Evolutionary conservation across 2,888 invertebrate genomes (phyloP).

Genomic region (Lamproptera curius): DNA sequence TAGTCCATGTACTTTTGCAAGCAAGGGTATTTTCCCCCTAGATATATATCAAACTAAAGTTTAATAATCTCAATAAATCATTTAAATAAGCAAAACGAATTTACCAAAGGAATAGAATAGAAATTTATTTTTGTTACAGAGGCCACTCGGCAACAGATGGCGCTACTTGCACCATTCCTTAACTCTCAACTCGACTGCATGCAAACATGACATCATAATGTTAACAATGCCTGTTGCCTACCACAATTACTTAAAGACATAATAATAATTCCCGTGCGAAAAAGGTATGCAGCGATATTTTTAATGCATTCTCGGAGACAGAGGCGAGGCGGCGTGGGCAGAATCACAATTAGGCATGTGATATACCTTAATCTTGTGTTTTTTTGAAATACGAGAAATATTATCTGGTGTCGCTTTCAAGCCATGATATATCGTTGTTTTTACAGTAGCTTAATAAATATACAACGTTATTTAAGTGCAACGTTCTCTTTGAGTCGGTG

Average conservation of each 20-base stretch:
- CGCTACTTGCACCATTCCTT: conserved; percentile 29
- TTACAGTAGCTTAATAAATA: conserved; percentile 16
- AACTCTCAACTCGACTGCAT: background rate
- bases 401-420: conserved; percentile 23
- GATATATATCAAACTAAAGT: too few relatives aligned
- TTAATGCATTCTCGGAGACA: conserved; percentile 59
- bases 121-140: conserved; percentile 3
- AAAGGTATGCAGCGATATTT: conserved; percentile 54
- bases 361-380: conserved; percentile 45
- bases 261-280: conserved; percentile 55
- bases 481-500: conserved; percentile 8
- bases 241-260: conserved; percentile 49
- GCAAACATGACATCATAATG: conserved; percentile 40
- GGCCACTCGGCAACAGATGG: conserved; percentile 53
- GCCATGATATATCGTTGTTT: conserved; percentile 20
- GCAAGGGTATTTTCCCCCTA: too few relatives aligned
- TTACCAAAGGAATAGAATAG: too few relatives aligned
- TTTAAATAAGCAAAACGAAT: too few relatives aligned
- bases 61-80: too few relatives aligned
- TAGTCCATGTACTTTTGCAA: too few relatives aligned
- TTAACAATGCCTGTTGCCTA: conserved; percentile 31
- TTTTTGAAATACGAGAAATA: conserved; percentile 38
- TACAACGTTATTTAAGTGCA: conserved; percentile 3
- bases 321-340: conserved; percentile 49
- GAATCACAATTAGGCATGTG: conserved; percentile 55